Evolutionary conservation across 35 echinoderm and acorn worm species (phyloP).

Genomic region (Heliocidaris tuberculata): DNA sequence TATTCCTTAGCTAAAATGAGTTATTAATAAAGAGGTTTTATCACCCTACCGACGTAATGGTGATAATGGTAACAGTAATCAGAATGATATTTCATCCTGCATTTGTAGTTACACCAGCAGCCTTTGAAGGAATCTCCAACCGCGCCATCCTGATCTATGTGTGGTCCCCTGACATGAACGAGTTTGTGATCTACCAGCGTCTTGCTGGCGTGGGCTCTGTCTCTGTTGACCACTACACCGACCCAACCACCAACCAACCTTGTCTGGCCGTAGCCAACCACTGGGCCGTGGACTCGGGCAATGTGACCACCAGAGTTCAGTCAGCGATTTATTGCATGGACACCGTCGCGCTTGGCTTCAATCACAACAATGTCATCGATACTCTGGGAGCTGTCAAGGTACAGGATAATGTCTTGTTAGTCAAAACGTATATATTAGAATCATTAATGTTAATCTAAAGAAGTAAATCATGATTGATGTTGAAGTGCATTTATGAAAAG

Average conservation of each 20-base stretch:
- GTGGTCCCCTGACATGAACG: not conserved
- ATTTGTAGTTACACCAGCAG: not conserved
- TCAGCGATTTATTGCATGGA: conserved; percentile 40
- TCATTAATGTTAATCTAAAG: too few species aligned
- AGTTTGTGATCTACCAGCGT: conserved; percentile 24
- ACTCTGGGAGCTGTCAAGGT: conserved; percentile 40
- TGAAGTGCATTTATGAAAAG: too few species aligned
- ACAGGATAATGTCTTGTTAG: not conserved
- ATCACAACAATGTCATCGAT: not conserved
- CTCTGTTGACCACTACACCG: conserved; percentile 2
- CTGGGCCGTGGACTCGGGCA: too few species aligned
- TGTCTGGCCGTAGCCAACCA: conserved; percentile 38
- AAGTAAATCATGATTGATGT: too few species aligned
- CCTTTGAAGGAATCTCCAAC: not conserved
- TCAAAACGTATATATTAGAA: too few species aligned
- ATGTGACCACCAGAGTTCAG: not conserved
- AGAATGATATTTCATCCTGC: not conserved
- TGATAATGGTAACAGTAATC: too few species aligned
- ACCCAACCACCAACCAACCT: not conserved
- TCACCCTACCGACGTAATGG: too few species aligned
- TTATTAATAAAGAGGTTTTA: too few species aligned
- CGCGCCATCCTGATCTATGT: conserved; percentile 10
- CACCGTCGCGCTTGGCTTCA: conserved; percentile 4
- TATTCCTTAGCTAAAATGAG: too few species aligned
- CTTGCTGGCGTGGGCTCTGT: conserved; percentile 33